Conservation (phyloP, 2,888 invertebrate species). For the Acronicta aceris region DNA sequence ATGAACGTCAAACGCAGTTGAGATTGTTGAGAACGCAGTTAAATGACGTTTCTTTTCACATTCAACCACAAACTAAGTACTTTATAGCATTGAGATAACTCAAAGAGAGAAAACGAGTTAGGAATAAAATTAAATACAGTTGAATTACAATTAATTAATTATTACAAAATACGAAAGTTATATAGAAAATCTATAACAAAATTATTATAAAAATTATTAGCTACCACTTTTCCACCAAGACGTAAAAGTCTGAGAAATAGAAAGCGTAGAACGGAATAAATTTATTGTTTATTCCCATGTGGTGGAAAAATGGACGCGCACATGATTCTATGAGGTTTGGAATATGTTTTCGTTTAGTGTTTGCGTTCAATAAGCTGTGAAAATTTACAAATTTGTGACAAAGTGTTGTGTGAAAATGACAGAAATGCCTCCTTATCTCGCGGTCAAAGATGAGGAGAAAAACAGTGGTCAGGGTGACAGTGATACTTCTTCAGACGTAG, state of each 20-base stretch:
- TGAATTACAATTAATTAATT: too few species aligned
- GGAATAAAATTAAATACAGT: not conserved
- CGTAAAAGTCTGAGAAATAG: not conserved
- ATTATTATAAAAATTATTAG: too few species aligned
- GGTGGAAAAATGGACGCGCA: conserved; percentile 87
- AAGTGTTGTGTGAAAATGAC: conserved; percentile 84
- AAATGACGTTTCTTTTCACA: conserved; percentile 23
- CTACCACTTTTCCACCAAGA: too few species aligned
- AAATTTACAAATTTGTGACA: conserved; percentile 65
- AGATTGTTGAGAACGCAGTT: too few species aligned
- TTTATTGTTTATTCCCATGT: conserved; percentile 85
- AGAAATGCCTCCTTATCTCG: conserved; percentile 88
- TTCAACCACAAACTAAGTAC: too few species aligned
- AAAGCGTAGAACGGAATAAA: conserved; percentile 58
- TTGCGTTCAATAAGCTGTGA: conserved; percentile 68
- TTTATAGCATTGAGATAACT: too few species aligned
- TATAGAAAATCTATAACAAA: too few species aligned
- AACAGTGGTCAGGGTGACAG: conserved; percentile 80
- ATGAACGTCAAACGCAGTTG: too few species aligned
- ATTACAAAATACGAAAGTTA: too few species aligned
- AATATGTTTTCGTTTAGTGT: conserved; percentile 77
- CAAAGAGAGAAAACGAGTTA: too few species aligned
- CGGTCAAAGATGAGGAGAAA: conserved; percentile 83
- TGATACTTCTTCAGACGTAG: conserved; percentile 82
- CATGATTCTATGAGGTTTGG: conserved; percentile 79